Percentiles rank a stretch among this genome's conserved stretches.
Conservation (phyloP, 2,888 invertebrate genomes). For the Orchesella flavescens region DNA sequence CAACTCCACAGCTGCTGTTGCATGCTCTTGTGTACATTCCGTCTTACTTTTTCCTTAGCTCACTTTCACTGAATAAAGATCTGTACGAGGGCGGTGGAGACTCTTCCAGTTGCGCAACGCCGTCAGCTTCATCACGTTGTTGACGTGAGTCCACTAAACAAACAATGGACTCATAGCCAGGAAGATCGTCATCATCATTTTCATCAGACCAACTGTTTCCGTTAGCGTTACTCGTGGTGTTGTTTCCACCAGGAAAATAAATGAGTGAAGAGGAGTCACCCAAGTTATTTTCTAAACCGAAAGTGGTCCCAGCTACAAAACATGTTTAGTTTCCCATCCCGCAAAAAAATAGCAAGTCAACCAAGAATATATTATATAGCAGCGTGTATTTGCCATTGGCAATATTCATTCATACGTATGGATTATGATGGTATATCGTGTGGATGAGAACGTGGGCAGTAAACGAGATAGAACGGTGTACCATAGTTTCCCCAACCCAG, state of each 20-base stretch:
- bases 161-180: conserved; percentile 57
- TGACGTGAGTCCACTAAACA: conserved; percentile 42
- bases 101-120: conserved; percentile 26
- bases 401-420: not conserved
- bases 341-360: not conserved
- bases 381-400: not conserved
- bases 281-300: conserved; percentile 36
- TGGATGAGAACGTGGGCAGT: not conserved
- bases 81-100: conserved; percentile 63
- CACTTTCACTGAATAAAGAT: conserved; percentile 50
- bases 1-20: conserved; percentile 55
- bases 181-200: conserved; percentile 55
- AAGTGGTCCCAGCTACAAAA: conserved; percentile 9
- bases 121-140: not conserved
- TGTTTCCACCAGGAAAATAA: conserved; percentile 41
- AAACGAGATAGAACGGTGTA: too few species aligned
- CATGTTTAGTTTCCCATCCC: not conserved
- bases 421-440: not conserved
- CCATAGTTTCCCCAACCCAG: not conserved
- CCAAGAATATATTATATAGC: not conserved
- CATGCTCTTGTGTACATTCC: conserved; percentile 13
- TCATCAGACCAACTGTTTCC: conserved; percentile 56
- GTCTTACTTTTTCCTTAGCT: conserved; percentile 47
- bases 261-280: conserved; percentile 39
- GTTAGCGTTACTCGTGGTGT: conserved; percentile 18